Base-by-base conservation (phyloP, 2,113 vertebrate genomes). In the Sander vitreus region DNA sequence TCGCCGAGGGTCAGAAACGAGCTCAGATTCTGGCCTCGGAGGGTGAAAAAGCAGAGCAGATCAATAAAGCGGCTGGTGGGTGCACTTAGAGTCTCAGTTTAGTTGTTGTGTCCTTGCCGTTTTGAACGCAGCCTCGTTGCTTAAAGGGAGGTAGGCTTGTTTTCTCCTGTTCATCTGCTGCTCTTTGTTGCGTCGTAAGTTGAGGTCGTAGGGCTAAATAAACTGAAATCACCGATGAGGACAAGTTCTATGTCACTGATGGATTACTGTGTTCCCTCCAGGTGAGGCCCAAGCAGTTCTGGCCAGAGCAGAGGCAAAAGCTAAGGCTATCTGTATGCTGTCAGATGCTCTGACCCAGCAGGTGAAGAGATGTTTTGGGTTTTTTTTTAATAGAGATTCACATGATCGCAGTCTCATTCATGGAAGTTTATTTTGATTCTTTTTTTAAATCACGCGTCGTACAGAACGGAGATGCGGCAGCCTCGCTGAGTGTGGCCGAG, bases 401-500 rank as follows among this genome's bases (percentile, higher is more conserved):
- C 13, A 1, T 10, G 45, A 30, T 16, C 3, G 1, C 10, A 57
- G 14, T 72, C 5, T 33, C 15, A 18, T 19, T 63, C 25, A 2
- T 66, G 13, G 21, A 33, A 36, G 7, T 19, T 36, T 0, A 68
- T 55, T 9, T 21, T 63, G 0, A 14, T 16, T 21, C 5, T n/a
- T 59, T 45, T 55, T 33, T 33, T 30, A 2, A 3, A 1, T 25
- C 84, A 18, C 84, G 11, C 55, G 45, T 80, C 10, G 5, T 3
- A 48, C 68, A 65, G 77, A 80, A 78, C 5, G 97, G 98, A 88
- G 93, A 95, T 7, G 95, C 97, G 0, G 97, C 98, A 0, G 98
- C 98, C 4, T 99, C 97, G 0, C 91, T 99, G 1, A 97, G 93
- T 0, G 96, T 99, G 67, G 98, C 98, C 0, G 98, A 99, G 83